A percentile compares a stretch with the other conserved stretches of the same genome.
Conservation (phyloP, 2,113 vertebrate genomes). For the western clawed frog (Xenopus tropicalis) region UCB_Xtro_10.0 CM004450.2:133008501-133009000, state of each 20-base stretch:
- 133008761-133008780: not conserved
- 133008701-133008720: conserved; percentile 34
- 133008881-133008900: too few relatives aligned
- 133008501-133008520: conserved; percentile 5
- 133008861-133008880: not conserved
- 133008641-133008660: not conserved
- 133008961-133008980: too few relatives aligned
- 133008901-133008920: too few relatives aligned
- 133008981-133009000: too few relatives aligned
- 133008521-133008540: not conserved
- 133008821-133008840: conserved; percentile 7
- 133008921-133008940: too few relatives aligned
- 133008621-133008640: conserved; percentile 8
- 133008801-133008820: conserved; percentile 23
- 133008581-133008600: too few relatives aligned
- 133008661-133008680: conserved; percentile 23
- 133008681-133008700: conserved; percentile 24
- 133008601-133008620: not conserved
- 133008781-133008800: not conserved
- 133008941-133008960: too few relatives aligned
- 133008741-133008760: not conserved
- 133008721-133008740: conserved; percentile 6
- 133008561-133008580: too few relatives aligned
- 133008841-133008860: not conserved
- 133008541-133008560: not conserved